Evolutionary conservation across 2,113 vertebrate species (phyloP).

Genomic region (Abramis brama): DNA sequence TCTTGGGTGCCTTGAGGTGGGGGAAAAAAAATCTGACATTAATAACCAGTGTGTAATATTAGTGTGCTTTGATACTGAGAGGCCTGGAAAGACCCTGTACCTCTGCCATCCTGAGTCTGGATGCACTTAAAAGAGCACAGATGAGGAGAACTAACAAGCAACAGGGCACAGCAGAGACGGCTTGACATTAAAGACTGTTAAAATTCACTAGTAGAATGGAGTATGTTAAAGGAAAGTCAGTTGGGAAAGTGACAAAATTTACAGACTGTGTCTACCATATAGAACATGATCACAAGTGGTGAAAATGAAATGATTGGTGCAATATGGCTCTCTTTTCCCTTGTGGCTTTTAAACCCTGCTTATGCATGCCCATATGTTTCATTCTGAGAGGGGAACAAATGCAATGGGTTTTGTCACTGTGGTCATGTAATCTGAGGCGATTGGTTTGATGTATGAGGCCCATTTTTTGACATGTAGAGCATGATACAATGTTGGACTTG

Average conservation of each 20-base stretch:
- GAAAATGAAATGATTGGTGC: constrained; percentile 5
- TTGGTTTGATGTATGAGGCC: constrained; percentile 29
- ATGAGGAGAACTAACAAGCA: constrained; percentile 31
- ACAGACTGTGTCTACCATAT: background rate
- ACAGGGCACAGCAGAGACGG: background rate
- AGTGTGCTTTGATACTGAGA: constrained; percentile 34
- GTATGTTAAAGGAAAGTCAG: background rate
- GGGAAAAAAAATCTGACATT: constrained; percentile 27
- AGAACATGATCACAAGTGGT: constrained; percentile 7
- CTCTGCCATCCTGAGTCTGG: constrained; percentile 41
- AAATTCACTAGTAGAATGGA: background rate
- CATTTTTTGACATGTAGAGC: constrained; percentile 32
- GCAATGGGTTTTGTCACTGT: constrained; percentile 27
- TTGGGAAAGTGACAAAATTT: background rate
- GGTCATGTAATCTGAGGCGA: constrained; percentile 30
- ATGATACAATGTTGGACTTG: constrained; percentile 58
- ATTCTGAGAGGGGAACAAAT: background rate
- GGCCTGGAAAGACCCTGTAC: constrained; percentile 39
- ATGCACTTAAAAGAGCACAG: constrained; percentile 47
- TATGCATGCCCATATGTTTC: constrained; percentile 12
- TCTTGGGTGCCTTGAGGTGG: constrained; percentile 27
- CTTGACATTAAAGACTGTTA: constrained; percentile 18
- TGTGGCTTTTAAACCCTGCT: background rate
- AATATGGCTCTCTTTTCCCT: background rate
- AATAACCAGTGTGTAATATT: constrained; percentile 35